phyloP scores from a whole-genome alignment of 2,888 invertebrate genomes.

The Ditula angustiorana region DNA sequence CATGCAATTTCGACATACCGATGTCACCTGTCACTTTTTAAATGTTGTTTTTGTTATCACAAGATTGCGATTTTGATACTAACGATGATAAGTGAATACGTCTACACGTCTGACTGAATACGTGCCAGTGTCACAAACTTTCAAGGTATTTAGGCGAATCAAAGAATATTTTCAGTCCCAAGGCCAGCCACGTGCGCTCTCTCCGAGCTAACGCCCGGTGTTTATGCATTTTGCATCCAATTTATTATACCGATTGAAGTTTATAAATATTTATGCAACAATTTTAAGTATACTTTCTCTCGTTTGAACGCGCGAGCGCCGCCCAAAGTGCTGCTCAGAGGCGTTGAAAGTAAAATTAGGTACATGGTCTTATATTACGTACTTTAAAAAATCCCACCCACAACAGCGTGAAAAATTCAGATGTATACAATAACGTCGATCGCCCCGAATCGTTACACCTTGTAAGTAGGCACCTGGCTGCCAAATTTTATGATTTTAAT shows the following conservation, averaged over 20 bases:
- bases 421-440: no score
- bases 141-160: neutral
- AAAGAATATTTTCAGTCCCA: neutral
- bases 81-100: neutral
- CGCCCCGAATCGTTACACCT: no score
- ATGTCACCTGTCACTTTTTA: conserved; percentile 19
- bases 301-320: conserved; percentile 41
- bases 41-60: conserved; percentile 1
- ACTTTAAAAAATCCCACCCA: conserved; percentile 14
- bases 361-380: conserved; percentile 9
- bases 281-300: conserved; percentile 37
- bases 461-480: no score
- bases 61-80: neutral
- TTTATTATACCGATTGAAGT: conserved; percentile 32
- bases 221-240: conserved; percentile 34
- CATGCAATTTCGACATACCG: conserved; percentile 21
- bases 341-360: conserved; percentile 11
- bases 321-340: neutral
- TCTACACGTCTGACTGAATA: neutral
- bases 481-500: no score
- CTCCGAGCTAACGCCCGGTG: conserved; percentile 12
- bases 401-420: neutral
- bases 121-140: neutral
- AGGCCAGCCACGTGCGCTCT: conserved; percentile 13
- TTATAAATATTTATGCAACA: conserved; percentile 38